Percentiles rank a stretch among this genome's conserved stretches.
Conservation (phyloP, 2,797 vertebrate genomes). For the Myotis pilosus region DNA sequence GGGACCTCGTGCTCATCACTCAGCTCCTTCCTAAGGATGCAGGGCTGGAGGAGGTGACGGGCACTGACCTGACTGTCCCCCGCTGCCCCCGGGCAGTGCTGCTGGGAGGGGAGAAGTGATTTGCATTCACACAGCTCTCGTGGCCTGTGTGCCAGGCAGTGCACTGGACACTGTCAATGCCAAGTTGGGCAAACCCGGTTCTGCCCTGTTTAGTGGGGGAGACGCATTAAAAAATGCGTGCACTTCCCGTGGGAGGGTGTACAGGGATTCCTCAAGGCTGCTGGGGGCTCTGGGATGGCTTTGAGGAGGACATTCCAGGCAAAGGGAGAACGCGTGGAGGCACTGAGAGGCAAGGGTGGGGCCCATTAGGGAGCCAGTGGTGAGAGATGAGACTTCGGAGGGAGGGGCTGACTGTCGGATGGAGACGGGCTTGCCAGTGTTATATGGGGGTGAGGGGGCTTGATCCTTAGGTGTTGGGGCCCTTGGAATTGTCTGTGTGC, state of each 20-base stretch:
- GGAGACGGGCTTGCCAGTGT: not conserved
- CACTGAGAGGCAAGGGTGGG: not conserved
- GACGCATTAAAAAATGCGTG: not conserved
- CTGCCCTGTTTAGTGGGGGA: not conserved
- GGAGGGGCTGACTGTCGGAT: not conserved
- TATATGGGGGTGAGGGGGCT: not conserved
- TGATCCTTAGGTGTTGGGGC: not conserved
- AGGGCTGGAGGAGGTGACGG: conserved; percentile 9
- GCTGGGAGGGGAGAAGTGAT: not conserved
- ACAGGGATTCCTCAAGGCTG: not conserved
- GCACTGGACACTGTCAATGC: not conserved
- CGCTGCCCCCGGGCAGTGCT: not conserved
- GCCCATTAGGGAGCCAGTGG: not conserved
- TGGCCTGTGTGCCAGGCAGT: not conserved
- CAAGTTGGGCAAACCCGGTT: not conserved
- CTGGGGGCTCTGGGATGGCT: not conserved
- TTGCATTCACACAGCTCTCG: not conserved
- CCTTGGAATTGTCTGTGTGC: not conserved
- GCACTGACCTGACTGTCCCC: not conserved
- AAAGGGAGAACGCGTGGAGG: not conserved
- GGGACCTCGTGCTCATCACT: not conserved
- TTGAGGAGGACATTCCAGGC: not conserved
- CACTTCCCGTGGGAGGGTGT: not conserved
- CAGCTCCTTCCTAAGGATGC: not conserved
- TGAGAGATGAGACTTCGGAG: not conserved